Evolutionary conservation across 2,797 vertebrate genomes (phyloP).

Genomic region (Chloroceryle inda): DNA sequence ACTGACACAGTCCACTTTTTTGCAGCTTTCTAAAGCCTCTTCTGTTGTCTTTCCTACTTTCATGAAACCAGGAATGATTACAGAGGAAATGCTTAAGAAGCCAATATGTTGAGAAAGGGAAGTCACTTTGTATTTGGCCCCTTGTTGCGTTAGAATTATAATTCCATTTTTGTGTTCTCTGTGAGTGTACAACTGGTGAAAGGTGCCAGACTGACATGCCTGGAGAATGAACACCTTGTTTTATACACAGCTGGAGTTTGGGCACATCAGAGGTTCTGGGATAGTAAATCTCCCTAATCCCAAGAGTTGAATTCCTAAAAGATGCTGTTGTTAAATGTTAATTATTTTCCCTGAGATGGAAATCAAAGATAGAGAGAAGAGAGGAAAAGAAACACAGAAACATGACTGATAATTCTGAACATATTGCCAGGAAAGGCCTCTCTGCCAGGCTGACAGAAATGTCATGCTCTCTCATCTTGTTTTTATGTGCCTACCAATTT

Average conservation of each 20-base stretch:
- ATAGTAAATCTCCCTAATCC: not conserved
- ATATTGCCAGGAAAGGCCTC: not conserved
- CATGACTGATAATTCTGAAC: not conserved
- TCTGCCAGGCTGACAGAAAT: not conserved
- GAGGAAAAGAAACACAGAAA: not conserved
- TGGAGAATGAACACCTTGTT: not conserved
- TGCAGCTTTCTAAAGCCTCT: not conserved
- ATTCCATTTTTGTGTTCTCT: not conserved
- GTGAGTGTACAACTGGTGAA: not conserved
- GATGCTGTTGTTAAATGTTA: not conserved
- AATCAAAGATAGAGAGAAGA: not conserved
- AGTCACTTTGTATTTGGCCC: not conserved
- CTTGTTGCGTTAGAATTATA: not conserved
- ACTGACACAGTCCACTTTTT: not conserved
- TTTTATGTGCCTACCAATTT: not conserved
- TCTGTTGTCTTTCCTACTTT: not conserved
- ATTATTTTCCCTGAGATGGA: not conserved
- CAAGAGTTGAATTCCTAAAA: not conserved
- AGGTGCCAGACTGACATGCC: not conserved
- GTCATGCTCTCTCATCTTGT: not conserved
- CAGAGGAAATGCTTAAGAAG: not conserved
- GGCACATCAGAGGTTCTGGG: not conserved
- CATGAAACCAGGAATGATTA: not conserved
- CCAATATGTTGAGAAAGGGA: not conserved
- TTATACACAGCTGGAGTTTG: not conserved